These are phyloP conservation scores for Gerosis bhagava DNA, from an alignment of 2,888 invertebrate species.

Conservation along the genomic window DNA sequence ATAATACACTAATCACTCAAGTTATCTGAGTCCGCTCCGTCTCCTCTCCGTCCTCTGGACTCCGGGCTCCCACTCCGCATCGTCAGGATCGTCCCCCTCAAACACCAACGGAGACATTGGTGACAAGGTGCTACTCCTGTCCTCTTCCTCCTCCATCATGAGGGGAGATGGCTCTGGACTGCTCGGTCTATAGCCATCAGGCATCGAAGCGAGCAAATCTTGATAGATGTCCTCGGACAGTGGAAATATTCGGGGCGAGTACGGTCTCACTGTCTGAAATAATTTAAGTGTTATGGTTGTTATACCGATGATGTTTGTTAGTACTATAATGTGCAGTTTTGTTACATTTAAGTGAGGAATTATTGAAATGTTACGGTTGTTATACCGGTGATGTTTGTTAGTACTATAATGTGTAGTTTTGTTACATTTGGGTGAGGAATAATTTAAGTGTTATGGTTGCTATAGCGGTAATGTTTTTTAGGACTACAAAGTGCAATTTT, in stretches of 20 bases:
- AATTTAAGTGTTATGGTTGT: slow-evolving; percentile 41
- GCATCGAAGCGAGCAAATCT: slow-evolving; percentile 87
- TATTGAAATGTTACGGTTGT: no score
- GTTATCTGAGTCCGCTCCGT: slow-evolving; percentile 53
- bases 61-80: slow-evolving; percentile 90
- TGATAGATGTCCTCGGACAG: slow-evolving; percentile 86
- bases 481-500: no score
- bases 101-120: slow-evolving; percentile 52
- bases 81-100: slow-evolving; percentile 93
- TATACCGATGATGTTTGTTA: slow-evolving; percentile 18
- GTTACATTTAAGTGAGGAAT: no score
- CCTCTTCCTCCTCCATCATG: slow-evolving; percentile 33
- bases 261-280: slow-evolving; percentile 86
- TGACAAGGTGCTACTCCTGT: slow-evolving; percentile 48
- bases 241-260: slow-evolving; percentile 89
- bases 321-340: no score
- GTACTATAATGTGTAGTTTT: no score
- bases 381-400: no score
- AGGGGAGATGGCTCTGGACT: slow-evolving; percentile 36
- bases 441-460: no score
- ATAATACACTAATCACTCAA: no score
- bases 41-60: slow-evolving; percentile 56
- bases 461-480: no score
- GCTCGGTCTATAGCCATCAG: slow-evolving; percentile 79
- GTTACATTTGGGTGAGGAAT: no score